phyloP scores from a whole-genome alignment of 2,797 vertebrate genomes.

The Graptemys geographica region DNA sequence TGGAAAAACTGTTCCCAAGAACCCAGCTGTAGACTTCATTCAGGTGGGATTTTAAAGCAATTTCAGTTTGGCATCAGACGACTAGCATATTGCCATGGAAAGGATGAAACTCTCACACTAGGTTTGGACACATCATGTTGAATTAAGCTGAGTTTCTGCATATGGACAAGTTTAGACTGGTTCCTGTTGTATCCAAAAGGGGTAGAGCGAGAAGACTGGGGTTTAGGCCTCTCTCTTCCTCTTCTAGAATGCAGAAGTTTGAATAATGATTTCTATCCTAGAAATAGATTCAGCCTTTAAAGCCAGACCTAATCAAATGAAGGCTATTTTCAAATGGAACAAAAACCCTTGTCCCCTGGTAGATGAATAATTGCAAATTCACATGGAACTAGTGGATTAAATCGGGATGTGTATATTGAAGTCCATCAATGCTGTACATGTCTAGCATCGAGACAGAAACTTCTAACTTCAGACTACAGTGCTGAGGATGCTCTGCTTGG shows the following conservation, averaged over 20 bases:
- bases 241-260: background rate
- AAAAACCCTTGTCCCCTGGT: slow-evolving; percentile 44
- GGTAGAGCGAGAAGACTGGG: background rate
- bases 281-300: slow-evolving; percentile 43
- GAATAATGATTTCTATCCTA: background rate
- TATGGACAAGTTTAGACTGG: background rate
- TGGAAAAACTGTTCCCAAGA: background rate
- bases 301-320: slow-evolving; percentile 55
- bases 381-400: background rate
- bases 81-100: background rate
- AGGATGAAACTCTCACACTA: background rate
- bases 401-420: background rate
- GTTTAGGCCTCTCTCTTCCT: slow-evolving; percentile 14
- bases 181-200: background rate
- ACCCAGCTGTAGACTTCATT: background rate
- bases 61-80: background rate
- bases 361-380: slow-evolving; percentile 11
- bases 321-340: slow-evolving; percentile 21
- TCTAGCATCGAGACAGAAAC: accelerated
- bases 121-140: background rate
- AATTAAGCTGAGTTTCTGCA: background rate
- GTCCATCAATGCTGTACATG: background rate
- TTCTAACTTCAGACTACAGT: accelerated
- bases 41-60: background rate
- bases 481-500: accelerated